Conservation (phyloP, 1,140 invertebrate species). For the Philopotamus ludificatus region DNA sequence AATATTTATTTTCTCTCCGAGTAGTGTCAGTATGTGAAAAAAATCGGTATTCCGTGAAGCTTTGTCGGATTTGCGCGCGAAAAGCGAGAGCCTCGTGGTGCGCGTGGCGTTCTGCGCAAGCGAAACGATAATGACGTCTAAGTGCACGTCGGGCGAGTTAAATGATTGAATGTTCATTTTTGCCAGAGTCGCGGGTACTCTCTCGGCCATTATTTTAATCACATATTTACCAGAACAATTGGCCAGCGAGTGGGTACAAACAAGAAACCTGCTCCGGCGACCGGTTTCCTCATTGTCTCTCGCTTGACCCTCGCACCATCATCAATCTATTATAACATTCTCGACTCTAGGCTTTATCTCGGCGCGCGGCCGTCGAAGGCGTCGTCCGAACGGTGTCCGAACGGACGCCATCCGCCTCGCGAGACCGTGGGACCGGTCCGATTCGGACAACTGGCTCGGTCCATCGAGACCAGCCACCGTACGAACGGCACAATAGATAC, state of each 20-base stretch:
- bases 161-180: background rate
- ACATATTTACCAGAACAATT: conserved; percentile 35
- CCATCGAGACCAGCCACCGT: background rate
- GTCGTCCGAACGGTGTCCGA: background rate
- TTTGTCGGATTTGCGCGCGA: too few species aligned
- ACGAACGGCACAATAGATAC: conserved; percentile 11
- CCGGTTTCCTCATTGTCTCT: conserved; percentile 12
- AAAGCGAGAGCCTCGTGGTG: too few species aligned
- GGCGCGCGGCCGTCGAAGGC: background rate
- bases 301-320: conserved; percentile 11
- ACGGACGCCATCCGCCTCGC: background rate
- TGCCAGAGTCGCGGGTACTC: background rate
- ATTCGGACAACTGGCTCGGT: conserved; percentile 8
- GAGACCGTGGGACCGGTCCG: background rate
- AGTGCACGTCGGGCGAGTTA: background rate
- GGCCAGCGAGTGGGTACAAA: conserved; percentile 11
- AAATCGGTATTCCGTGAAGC: too few species aligned
- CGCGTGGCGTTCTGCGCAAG: too few species aligned
- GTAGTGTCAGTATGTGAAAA: too few species aligned
- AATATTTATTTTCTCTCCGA: too few species aligned
- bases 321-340: conserved; percentile 18
- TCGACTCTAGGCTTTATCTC: conserved; percentile 12
- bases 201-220: conserved; percentile 36
- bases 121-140: too few species aligned
- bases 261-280: conserved; percentile 15